phyloP scores from a whole-genome alignment of 2,888 invertebrate genomes.

The Geophilus truncorum region DNA sequence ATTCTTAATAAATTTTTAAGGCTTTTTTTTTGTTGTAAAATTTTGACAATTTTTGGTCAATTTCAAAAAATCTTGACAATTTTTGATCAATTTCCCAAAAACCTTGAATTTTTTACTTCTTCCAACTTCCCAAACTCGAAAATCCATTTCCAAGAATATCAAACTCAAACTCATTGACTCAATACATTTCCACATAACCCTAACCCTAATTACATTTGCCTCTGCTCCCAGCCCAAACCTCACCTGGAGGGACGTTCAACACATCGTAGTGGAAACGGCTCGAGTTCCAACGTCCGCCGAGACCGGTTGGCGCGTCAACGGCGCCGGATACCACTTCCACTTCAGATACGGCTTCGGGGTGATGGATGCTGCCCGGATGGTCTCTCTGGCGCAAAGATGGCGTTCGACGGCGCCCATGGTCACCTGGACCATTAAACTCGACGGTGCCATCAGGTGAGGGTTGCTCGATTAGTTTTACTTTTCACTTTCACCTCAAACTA shows the following conservation, averaged over 20 bases:
- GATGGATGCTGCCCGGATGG: conserved; percentile 38
- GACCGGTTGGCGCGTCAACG: conserved; percentile 38
- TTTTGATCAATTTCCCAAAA: too few relatives aligned
- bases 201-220: too few relatives aligned
- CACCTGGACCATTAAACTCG: conserved; percentile 16
- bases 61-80: too few relatives aligned
- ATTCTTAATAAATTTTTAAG: too few relatives aligned
- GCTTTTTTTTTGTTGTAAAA: too few relatives aligned
- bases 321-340: conserved; percentile 38
- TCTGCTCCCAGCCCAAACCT: conserved; percentile 40
- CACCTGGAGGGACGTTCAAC: conserved; percentile 42
- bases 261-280: conserved; percentile 39
- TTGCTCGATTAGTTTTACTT: neutral
- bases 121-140: too few relatives aligned
- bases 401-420: conserved; percentile 28
- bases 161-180: too few relatives aligned
- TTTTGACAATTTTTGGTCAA: too few relatives aligned
- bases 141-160: too few relatives aligned
- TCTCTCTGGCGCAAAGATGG: conserved; percentile 38
- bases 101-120: too few relatives aligned
- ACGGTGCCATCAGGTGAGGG: conserved; percentile 12
- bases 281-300: conserved; percentile 39
- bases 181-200: too few relatives aligned
- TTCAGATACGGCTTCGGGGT: conserved; percentile 39
- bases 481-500: neutral